phyloP scores from a whole-genome alignment of 2,888 invertebrate species.

The Sarcophaga caerulescens region DNA sequence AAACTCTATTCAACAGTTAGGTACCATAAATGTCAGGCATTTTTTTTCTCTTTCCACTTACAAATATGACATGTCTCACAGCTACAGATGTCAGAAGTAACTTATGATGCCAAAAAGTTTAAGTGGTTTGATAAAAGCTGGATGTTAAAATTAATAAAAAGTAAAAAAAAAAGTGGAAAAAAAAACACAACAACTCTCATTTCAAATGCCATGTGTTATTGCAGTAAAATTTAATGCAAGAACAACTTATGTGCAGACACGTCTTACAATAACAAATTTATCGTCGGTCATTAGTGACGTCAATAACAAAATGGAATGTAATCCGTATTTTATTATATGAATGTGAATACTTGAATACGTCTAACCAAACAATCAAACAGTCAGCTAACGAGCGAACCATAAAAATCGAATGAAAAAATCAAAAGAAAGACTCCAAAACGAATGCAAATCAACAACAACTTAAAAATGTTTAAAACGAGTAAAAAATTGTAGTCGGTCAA shows the following conservation, averaged over 20 bases:
- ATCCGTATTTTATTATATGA: neutral
- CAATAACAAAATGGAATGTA: neutral
- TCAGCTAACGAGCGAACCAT: neutral
- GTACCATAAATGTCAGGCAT: too few relatives aligned
- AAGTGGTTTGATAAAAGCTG: neutral
- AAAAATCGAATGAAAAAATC: conserved; percentile 2
- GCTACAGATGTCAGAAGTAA: neutral
- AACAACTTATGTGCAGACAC: neutral
- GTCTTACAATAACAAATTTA: neutral
- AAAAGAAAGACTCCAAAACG: neutral
- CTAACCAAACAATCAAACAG: neutral
- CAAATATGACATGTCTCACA: neutral
- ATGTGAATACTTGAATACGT: neutral
- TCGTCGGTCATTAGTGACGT: neutral
- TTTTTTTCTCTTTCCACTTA: neutral
- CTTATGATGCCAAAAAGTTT: conserved; percentile 5
- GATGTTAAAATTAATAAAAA: neutral
- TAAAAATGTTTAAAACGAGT: too few relatives aligned
- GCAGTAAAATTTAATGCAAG: neutral
- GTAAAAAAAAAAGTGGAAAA: neutral
- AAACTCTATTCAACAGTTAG: too few relatives aligned
- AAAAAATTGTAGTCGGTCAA: too few relatives aligned
- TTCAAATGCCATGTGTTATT: conserved; percentile 33
- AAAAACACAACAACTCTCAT: conserved; percentile 26
- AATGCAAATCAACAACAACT: neutral